Percentiles rank a stretch among this genome's conserved stretches.
Conservation (phyloP, 2,888 invertebrate species). For the Pachydiplax longipennis region DNA sequence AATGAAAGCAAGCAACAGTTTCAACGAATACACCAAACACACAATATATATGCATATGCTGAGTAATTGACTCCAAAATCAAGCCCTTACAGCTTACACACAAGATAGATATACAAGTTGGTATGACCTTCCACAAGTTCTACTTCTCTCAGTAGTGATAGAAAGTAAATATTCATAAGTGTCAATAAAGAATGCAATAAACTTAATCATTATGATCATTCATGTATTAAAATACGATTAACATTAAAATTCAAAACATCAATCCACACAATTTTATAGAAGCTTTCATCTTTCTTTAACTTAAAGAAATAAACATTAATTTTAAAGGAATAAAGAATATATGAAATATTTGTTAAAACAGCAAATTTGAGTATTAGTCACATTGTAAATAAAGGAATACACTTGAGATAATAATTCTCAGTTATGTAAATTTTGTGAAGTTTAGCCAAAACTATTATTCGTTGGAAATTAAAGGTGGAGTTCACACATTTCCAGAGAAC, state of each 20-base stretch:
- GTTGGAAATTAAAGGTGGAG: background rate
- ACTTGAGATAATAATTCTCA: background rate
- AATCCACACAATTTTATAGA: background rate
- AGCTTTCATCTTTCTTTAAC: background rate
- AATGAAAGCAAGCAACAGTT: conserved; percentile 22
- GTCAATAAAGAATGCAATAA: background rate
- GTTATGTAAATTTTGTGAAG: background rate
- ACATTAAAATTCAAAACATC: conserved; percentile 18
- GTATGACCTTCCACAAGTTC: conserved; percentile 10
- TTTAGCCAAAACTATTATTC: background rate
- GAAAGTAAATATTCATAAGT: background rate
- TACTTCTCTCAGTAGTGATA: background rate
- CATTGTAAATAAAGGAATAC: background rate
- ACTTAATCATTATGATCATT: background rate
- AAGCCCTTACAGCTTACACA: background rate
- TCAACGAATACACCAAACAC: conserved; percentile 13
- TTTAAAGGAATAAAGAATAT: background rate
- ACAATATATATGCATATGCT: background rate
- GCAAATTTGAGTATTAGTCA: background rate
- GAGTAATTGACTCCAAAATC: background rate
- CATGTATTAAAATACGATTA: conserved; percentile 30
- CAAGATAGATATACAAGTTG: conserved; percentile 4
- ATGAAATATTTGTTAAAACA: background rate
- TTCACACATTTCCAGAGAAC: background rate
- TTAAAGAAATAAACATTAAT: conserved; percentile 3